Conservation (phyloP, 2,888 invertebrate genomes). For the Microchrysa polita region DNA sequence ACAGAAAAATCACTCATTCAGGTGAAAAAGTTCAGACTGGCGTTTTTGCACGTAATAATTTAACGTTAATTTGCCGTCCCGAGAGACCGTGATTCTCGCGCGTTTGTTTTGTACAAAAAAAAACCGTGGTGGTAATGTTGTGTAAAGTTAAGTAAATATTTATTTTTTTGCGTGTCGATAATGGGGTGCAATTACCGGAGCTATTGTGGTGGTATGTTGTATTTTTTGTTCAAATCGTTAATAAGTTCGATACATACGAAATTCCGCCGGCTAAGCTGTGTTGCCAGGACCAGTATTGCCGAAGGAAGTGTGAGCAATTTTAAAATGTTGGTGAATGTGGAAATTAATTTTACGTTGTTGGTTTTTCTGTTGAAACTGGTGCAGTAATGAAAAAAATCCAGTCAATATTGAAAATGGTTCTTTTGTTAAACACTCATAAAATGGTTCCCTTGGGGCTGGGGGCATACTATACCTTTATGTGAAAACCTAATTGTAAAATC, state of each 20-base stretch:
- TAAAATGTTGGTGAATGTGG: too few relatives aligned
- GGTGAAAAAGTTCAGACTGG: conserved; percentile 37
- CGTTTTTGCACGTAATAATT: conserved; percentile 11
- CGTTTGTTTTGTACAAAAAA: neutral
- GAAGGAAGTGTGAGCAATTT: too few relatives aligned
- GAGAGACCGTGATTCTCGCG: neutral
- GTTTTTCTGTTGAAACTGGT: too few relatives aligned
- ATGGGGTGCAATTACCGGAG: conserved; percentile 20
- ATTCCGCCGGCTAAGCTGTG: neutral
- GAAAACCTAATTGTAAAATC: too few relatives aligned
- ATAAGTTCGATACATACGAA: neutral
- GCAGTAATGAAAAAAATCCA: too few relatives aligned
- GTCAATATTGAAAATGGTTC: too few relatives aligned
- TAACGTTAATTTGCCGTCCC: neutral
- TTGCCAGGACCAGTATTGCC: neutral
- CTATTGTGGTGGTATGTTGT: conserved; percentile 28
- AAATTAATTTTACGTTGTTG: too few relatives aligned
- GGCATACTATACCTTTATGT: too few relatives aligned
- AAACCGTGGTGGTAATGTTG: conserved; percentile 20
- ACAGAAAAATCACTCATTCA: conserved; percentile 29
- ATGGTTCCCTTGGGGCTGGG: too few relatives aligned
- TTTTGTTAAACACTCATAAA: too few relatives aligned
- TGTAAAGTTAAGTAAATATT: conserved; percentile 35
- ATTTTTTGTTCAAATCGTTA: conserved; percentile 3
- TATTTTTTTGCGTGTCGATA: conserved; percentile 10